Evolutionary conservation across 2,113 vertebrate species (phyloP), one percentile per base, ranked within the genome.

Genomic region (Strigops habroptila): DNA sequence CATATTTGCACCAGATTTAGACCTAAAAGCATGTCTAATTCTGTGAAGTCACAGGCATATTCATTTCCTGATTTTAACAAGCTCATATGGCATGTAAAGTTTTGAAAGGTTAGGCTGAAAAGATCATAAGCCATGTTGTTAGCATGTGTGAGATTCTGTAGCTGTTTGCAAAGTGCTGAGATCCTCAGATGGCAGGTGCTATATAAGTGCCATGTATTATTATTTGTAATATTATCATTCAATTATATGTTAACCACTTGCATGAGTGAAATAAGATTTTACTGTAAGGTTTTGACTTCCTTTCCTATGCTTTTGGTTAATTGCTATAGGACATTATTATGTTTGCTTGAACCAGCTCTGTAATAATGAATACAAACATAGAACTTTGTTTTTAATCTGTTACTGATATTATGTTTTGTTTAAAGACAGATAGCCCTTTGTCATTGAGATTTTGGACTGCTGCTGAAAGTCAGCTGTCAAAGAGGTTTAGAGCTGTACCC

Each of bases 21-120:
- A 92, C 67, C 62, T 80, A 86, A 95, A 92, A 64, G 53, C 82
- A 81, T 91, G 75, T 84, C 80, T 90, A 95, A 94, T 95, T 93
- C 96, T 97, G 86, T 96, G 93, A 96, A 97, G 88, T 95, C 93
- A 93, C 76, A 93, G 93, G 68, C 91, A 90, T 93, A 87, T 90
- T 97, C 91, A 97, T 97, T 97, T 97, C 96, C 96, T 97, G 94
- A 74, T 85, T 97, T 97, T 97, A 97, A 97, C 90, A 91, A 8
- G 6, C 82, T 97, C 96, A 96, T 94, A 96, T 96, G 94, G 96
- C 91, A 93, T 94, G 96, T 93, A 97, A 96, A 96, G 57, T 96
- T 97, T 92, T 94, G 96, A 93, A 97, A 93, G 87, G 77, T 93
- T 96, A 95, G 78, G 63, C 78, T 90, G 81, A 59, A 86, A 94